Evolutionary conservation across 1,140 invertebrate species (phyloP), one percentile per base, ranked within the genome.

Genomic region (Leucophenga varia): DNA sequence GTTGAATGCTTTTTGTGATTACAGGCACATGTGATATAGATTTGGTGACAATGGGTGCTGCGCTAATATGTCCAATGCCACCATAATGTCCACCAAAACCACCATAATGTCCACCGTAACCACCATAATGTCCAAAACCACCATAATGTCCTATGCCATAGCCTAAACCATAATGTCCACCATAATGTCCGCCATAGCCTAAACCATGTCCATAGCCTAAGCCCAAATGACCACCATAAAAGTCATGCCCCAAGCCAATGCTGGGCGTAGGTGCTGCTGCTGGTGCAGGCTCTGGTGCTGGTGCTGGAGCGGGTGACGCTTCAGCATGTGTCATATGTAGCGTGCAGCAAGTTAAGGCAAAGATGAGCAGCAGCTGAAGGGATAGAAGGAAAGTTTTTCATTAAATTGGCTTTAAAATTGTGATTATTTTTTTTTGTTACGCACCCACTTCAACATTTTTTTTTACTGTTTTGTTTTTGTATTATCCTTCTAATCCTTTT

Each of bases 171-270:
- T 41, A 31, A 36, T 61, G 44, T 12, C 51, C 45, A 18, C 28
- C 39, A 7, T 39, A 28, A 13, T 35, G 16, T 5, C 34, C 34
- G 28, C 36, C 36, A 38, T 38, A 17, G 14, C 38, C 43, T n/a
- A 53, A 45, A 10, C 58, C 63, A 10, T 64, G 55, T 20, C 65
- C 64, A 19, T 21, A 20, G 12, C 49, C 44, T 17, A 39, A 31
- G n/a, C 46, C 46, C 3, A 25, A 30, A 25, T 34, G 31, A 13
- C 43, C 42, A 37, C 63, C 57, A 4, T 54, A 38, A 47, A 51
- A 55, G 17, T 52, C 59, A 30, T 65, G 63, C 13, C 64, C 65
- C 3, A 65, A 2, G n/a, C 69, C 57, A 49, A 67, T 43, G 44
- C 55, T 51, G 14, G 63, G 55, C 1, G 48, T n/a, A n/a, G n/a